These are phyloP conservation scores for Diarsia brunnea DNA, from an alignment of 2,888 invertebrate species.

Conservation along the genomic window DNA sequence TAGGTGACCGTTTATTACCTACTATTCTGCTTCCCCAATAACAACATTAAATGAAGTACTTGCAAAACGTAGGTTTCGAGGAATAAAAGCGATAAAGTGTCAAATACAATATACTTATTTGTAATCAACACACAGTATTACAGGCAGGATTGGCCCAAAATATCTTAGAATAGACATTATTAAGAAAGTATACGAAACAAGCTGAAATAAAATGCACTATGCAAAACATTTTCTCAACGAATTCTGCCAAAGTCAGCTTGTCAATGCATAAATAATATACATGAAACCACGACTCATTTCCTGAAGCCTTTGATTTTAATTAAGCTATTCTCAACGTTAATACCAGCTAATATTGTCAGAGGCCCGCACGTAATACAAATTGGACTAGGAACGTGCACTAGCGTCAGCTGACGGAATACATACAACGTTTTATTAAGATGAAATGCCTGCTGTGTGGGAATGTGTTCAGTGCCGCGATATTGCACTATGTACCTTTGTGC, in stretches of 20 bases:
- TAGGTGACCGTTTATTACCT: neutral
- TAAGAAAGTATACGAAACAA: neutral
- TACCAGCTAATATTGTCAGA: slow-evolving; percentile 10
- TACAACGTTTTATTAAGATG: slow-evolving; percentile 45
- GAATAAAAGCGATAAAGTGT: neutral
- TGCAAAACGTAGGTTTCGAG: neutral
- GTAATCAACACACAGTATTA: neutral
- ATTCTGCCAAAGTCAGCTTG: neutral
- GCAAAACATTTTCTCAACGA: too few relatives aligned
- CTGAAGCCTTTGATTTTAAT: neutral
- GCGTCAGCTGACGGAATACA: neutral
- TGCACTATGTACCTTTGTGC: slow-evolving; percentile 7
- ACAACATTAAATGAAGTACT: neutral
- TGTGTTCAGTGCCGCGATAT: slow-evolving; percentile 19
- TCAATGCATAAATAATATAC: neutral
- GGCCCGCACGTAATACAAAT: slow-evolving; percentile 21
- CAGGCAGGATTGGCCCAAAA: neutral
- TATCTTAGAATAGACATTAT: neutral
- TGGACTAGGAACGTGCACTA: slow-evolving; percentile 16
- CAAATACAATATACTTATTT: neutral
- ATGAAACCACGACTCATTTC: neutral
- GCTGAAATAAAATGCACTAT: neutral
- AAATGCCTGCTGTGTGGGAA: slow-evolving; percentile 25
- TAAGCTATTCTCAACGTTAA: neutral
- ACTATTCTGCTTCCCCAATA: neutral